Evolutionary conservation across 2,797 vertebrate genomes (phyloP).

Genomic region (Labroides dimidiatus): DNA sequence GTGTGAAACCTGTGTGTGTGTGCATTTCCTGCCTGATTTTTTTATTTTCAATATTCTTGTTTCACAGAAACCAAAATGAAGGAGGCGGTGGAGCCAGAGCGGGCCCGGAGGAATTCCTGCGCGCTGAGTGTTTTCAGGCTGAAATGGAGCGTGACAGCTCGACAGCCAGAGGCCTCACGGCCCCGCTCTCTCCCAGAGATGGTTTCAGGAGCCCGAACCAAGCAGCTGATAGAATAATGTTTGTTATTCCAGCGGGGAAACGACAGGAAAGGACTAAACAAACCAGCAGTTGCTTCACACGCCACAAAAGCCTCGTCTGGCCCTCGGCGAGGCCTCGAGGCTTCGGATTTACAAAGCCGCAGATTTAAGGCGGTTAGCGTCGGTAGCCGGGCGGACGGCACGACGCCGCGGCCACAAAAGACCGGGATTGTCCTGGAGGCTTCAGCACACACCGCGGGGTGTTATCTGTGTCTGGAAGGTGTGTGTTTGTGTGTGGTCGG

Average conservation of each 20-base stretch:
- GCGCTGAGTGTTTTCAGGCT: constrained; percentile 38
- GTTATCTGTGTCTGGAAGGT: constrained; percentile 59
- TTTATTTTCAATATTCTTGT: constrained; percentile 36
- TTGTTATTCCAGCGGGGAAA: constrained; percentile 50
- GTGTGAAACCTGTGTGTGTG: constrained; percentile 38
- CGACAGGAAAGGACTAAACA: constrained; percentile 53
- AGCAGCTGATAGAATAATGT: constrained; percentile 42
- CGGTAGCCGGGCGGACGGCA: constrained; percentile 27
- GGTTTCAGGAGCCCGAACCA: constrained; percentile 22
- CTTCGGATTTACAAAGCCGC: constrained; percentile 41
- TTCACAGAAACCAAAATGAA: constrained; percentile 58
- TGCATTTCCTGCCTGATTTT: constrained; percentile 33
- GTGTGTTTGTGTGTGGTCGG: constrained; percentile 37
- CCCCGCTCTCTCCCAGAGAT: constrained; percentile 26
- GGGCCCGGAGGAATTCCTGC: constrained; percentile 46
- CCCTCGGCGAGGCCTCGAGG: constrained; percentile 15
- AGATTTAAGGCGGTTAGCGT: constrained; percentile 42
- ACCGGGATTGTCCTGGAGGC: constrained; percentile 2
- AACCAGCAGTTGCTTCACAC: constrained; percentile 62
- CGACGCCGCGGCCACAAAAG: constrained; percentile 22
- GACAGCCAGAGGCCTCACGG: constrained; percentile 42
- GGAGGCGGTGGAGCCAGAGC: constrained; percentile 38
- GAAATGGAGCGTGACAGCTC: constrained; percentile 54
- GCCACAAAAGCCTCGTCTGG: constrained; percentile 60
- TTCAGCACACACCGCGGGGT: constrained; percentile 19